phyloP scores from a whole-genome alignment of 2,888 invertebrate genomes.

The Ormyrus labotus region DNA sequence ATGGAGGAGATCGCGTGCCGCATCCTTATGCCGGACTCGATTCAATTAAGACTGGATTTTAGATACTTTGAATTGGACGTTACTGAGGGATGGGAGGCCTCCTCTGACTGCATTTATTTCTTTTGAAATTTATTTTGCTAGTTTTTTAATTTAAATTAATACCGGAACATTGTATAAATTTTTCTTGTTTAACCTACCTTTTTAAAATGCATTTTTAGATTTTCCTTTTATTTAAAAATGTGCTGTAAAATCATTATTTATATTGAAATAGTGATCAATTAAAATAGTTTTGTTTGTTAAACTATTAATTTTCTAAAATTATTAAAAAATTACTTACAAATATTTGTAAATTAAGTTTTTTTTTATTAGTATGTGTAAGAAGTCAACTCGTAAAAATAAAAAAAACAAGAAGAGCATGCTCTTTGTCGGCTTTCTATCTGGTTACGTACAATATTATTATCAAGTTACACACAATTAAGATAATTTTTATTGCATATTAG shows the following conservation, averaged over 20 bases:
- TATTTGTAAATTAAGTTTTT: not conserved
- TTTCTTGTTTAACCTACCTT: no score
- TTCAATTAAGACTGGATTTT: conserved; percentile 28
- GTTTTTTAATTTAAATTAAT: no score
- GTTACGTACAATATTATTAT: not conserved
- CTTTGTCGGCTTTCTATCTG: not conserved
- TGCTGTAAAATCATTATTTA: no score
- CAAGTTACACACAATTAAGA: conserved; percentile 12
- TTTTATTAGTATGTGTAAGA: conserved; percentile 8
- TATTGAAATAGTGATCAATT: no score
- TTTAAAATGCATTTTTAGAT: no score
- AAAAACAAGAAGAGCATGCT: not conserved
- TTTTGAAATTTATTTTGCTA: no score
- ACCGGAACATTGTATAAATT: no score
- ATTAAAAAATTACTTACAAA: not conserved
- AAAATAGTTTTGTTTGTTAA: no score
- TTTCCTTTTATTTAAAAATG: no score
- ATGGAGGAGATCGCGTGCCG: conserved; percentile 25
- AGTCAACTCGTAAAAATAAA: not conserved
- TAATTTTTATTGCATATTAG: not conserved
- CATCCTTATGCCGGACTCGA: conserved; percentile 1
- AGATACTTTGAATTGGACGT: not conserved
- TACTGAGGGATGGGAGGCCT: no score
- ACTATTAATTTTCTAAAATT: not conserved
- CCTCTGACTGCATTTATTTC: no score